Base-by-base conservation (phyloP, 2,888 invertebrate species). In the Syrphus vitripennis region DNA sequence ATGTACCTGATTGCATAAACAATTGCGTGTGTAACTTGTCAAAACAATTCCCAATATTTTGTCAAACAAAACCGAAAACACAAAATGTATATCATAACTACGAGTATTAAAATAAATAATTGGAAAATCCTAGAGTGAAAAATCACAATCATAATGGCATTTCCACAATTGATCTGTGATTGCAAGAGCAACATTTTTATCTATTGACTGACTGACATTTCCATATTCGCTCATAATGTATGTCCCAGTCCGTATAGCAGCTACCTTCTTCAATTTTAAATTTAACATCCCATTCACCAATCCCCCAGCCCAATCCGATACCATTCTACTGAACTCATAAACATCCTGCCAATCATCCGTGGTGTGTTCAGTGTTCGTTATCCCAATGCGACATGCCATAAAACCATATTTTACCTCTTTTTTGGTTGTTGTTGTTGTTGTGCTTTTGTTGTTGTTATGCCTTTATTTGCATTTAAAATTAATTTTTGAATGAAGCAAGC, bases 401-500 rank as follows among this genome's bases (percentile, higher is more conserved):
- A 65, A 65, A 65, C 42, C 63, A 29, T 45, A 45, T 45, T 65
- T 29, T 19, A 16, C 24, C 5, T 14, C 29, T 29, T 34, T 48
- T 21, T 21, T 37, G 3, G 42, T n/a, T 26, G 24, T 31, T 34
- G 9, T 57, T 57, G 10, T 29, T 34, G 34, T 12, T 34, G 9
- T 50, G 3, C 9, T 21, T 9, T 19, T 19, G 6, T 12, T 61
- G 21, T 45, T 24, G n/a, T 29, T 45, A 1, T 42, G 34, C 21
- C 40, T 65, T 24, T 67, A 67, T 67, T 67, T 34, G n/a, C 67
- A 67, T 67, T 67, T 50, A 50, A 67, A 67, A 67, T 67, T 50
- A 48, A 67, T 67, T 50, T 45, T 59, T 59, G 16, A 34, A 57
- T 31, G 12, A 21, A 42, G 29, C 5, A 5, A 63, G 12, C 14